Evolutionary conservation across 1,140 invertebrate species (phyloP).

Genomic region (Holcopasites calliopsidis): DNA sequence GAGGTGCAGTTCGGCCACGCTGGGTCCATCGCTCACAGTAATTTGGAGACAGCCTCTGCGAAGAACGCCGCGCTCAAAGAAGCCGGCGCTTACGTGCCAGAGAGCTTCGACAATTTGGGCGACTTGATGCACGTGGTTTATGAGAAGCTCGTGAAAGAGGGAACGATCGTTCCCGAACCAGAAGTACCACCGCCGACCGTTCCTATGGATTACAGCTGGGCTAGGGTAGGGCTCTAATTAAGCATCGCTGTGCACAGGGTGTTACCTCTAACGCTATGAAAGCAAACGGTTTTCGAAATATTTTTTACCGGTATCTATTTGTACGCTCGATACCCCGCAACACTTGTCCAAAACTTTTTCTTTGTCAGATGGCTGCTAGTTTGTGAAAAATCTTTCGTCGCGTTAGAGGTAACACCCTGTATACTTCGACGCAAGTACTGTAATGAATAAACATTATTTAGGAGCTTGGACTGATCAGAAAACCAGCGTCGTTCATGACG

Average conservation of each 20-base stretch:
- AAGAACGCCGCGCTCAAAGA: constrained; percentile 93
- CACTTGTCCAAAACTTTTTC: no score
- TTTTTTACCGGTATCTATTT: no score
- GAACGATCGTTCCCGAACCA: constrained; percentile 90
- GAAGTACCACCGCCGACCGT: constrained; percentile 99
- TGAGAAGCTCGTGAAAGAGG: constrained; percentile 88
- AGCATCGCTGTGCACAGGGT: no score
- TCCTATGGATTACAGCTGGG: constrained; percentile 99
- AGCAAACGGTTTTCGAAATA: no score
- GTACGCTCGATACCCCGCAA: no score
- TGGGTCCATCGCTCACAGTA: constrained; percentile 97
- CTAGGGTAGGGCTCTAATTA: constrained; percentile 90
- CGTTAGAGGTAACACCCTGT: no score
- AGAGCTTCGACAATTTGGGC: constrained; percentile 95
- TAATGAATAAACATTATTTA: constrained; percentile 68
- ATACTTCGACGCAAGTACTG: background rate
- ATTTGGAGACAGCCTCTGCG: constrained; percentile 94
- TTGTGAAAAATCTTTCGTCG: no score
- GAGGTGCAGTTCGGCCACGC: constrained; percentile 99
- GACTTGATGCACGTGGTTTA: constrained; percentile 89
- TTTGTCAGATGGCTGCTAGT: no score
- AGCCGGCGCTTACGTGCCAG: constrained; percentile 94
- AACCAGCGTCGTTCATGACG: constrained; percentile 99
- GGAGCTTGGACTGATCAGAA: constrained; percentile 98
- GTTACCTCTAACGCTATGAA: no score